Conservation (phyloP, 92 coral and sea anemone species). For the Bergia sp. region DNA sequence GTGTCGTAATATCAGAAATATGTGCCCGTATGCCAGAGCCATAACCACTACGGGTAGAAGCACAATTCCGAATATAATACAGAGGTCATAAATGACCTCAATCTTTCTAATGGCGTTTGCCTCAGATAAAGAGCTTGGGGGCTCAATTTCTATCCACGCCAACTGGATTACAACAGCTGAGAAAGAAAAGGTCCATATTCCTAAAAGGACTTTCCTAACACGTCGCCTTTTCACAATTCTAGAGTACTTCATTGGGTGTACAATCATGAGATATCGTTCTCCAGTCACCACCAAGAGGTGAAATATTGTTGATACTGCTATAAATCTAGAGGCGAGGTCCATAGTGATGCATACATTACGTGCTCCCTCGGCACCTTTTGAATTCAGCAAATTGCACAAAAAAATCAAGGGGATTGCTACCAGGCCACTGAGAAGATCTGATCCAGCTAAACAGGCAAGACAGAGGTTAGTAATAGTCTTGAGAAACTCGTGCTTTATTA, state of each 20-base stretch:
- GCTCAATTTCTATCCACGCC: constrained; percentile 45
- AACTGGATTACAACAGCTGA: constrained; percentile 61
- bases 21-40: constrained; percentile 70
- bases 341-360: constrained; percentile 60
- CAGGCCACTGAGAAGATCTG: constrained; percentile 74
- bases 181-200: constrained; percentile 67
- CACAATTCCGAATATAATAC: constrained; percentile 58
- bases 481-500: constrained; percentile 48
- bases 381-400: constrained; percentile 47
- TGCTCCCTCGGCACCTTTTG: background rate
- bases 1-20: constrained; percentile 57
- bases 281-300: constrained; percentile 71
- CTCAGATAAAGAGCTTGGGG: background rate
- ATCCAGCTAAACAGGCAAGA: constrained; percentile 75
- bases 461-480: constrained; percentile 70
- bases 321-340: constrained; percentile 78
- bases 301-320: constrained; percentile 74
- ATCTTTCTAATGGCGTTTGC: constrained; percentile 9
- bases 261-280: constrained; percentile 79
- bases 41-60: constrained; percentile 60
- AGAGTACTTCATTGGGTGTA: constrained; percentile 53
- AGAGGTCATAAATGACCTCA: constrained; percentile 61
- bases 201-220: constrained; percentile 26
- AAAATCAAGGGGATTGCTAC: constrained; percentile 72
- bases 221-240: constrained; percentile 40